Evolutionary conservation across 2,888 invertebrate genomes (phyloP).

Genomic region (Drosophila paranaensis): DNA sequence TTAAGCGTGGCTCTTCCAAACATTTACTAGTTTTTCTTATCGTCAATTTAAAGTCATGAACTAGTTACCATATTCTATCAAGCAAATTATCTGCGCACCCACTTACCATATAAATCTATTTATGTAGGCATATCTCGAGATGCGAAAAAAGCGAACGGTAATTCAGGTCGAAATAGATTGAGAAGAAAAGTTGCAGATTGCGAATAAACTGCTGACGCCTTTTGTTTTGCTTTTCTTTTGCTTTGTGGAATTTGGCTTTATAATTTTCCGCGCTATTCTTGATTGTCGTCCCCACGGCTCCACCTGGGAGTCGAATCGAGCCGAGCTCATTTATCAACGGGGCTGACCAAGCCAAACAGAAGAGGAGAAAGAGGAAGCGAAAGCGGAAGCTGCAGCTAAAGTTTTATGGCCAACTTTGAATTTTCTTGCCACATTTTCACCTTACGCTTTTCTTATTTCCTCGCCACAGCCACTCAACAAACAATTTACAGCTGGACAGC

Average conservation of each 20-base stretch:
- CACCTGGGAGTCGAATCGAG: neutral
- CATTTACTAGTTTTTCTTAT: slow-evolving; percentile 9
- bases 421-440: slow-evolving; percentile 70
- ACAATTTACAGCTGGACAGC: slow-evolving; percentile 72
- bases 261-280: slow-evolving; percentile 76
- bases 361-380: neutral
- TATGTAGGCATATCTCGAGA: slow-evolving; percentile 24
- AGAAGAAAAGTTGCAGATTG: slow-evolving; percentile 33
- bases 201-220: slow-evolving; percentile 43
- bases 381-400: slow-evolving; percentile 59
- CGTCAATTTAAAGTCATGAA: slow-evolving; percentile 45
- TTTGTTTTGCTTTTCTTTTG: slow-evolving; percentile 42
- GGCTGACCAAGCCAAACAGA: slow-evolving; percentile 62
- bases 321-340: slow-evolving; percentile 73
- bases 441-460: slow-evolving; percentile 48
- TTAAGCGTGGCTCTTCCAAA: neutral
- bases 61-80: slow-evolving; percentile 27
- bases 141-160: slow-evolving; percentile 21
- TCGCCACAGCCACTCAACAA: slow-evolving; percentile 70
- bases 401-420: slow-evolving; percentile 77
- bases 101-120: slow-evolving; percentile 11
- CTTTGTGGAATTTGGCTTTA: slow-evolving; percentile 61
- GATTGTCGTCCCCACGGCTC: slow-evolving; percentile 55
- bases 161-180: slow-evolving; percentile 22
- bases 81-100: slow-evolving; percentile 25